Evolutionary conservation across 92 coral and sea anemone species (phyloP).

Genomic region (Phenganax stokvisi): DNA sequence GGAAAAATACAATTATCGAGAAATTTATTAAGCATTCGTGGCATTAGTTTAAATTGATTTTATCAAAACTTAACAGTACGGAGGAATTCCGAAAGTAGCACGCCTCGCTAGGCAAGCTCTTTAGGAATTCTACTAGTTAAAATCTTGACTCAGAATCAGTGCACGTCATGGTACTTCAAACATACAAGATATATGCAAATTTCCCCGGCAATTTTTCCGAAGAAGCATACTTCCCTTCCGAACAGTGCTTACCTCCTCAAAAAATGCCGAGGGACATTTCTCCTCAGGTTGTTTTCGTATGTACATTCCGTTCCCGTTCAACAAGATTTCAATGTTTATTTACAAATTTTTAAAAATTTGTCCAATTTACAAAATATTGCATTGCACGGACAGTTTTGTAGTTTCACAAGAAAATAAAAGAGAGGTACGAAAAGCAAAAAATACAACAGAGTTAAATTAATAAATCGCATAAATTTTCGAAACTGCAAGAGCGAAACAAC

Average conservation of each 20-base stretch:
- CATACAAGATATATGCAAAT: not conserved
- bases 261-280: not conserved
- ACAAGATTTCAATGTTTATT: not conserved
- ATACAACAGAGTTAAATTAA: slow-evolving; percentile 1
- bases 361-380: not conserved
- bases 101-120: no score
- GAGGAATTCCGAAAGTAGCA: no score
- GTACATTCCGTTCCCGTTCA: not conserved
- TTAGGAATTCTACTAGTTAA: no score
- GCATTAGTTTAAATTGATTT: no score
- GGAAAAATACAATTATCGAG: not conserved
- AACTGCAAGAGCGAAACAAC: slow-evolving; percentile 10
- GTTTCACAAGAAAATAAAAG: not conserved
- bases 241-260: not conserved
- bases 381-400: not conserved
- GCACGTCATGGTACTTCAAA: no score
- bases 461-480: not conserved
- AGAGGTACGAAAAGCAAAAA: not conserved
- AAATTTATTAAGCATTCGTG: no score
- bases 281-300: not conserved
- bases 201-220: not conserved
- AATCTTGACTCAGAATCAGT: no score
- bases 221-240: not conserved
- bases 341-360: not conserved
- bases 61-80: no score